Percentiles rank a stretch among this genome's conserved stretches.
Evolutionary conservation across 1,140 invertebrate genomes (phyloP).

Genomic region (Melanaphis sacchari): DNA sequence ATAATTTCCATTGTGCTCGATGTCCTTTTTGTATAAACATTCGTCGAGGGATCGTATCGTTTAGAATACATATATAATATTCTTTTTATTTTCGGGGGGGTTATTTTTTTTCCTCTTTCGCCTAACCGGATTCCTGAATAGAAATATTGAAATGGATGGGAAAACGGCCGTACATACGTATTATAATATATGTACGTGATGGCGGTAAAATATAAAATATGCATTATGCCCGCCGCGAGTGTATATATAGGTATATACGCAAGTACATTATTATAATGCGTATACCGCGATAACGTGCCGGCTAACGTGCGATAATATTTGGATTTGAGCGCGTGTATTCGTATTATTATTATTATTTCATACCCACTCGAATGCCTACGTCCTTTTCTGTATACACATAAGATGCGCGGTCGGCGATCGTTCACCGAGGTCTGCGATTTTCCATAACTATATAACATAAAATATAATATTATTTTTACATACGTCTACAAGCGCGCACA

Average conservation of each 20-base stretch:
- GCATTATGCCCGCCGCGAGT: background rate
- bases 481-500: background rate
- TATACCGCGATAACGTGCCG: background rate
- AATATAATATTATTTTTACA: background rate
- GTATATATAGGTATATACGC: background rate
- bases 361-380: background rate
- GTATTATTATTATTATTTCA: background rate
- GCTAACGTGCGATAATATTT: background rate
- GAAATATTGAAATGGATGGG: background rate
- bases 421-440: background rate
- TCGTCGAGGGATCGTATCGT: conserved; percentile 15
- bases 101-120: background rate
- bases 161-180: background rate
- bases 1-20: conserved; percentile 5
- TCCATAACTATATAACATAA: background rate
- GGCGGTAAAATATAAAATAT: background rate
- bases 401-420: background rate
- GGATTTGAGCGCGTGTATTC: background rate
- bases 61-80: too few relatives aligned
- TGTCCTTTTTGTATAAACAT: conserved; percentile 35
- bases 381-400: background rate
- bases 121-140: conserved; percentile 31
- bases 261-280: background rate
- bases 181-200: background rate
- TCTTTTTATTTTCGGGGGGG: conserved; percentile 1